phyloP scores from a whole-genome alignment of 2,797 vertebrate genomes.

The Cephalopachus bancanus region DNA sequence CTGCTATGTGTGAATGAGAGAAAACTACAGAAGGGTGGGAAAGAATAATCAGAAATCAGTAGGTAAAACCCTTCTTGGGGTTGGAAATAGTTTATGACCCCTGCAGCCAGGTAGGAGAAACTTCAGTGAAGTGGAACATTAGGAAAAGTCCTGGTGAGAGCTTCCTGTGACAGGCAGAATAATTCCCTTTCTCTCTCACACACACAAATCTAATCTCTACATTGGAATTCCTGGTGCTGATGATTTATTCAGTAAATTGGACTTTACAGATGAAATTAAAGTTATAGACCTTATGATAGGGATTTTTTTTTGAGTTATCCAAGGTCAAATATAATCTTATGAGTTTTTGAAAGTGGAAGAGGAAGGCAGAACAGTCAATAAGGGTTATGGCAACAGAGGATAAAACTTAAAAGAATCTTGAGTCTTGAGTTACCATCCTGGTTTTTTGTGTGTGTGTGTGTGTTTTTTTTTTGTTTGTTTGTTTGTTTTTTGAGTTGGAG shows the following conservation, averaged over 20 bases:
- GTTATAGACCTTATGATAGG: background rate
- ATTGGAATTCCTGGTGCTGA: background rate
- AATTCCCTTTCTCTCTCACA: rapidly evolving
- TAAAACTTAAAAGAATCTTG: background rate
- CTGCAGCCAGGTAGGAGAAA: background rate
- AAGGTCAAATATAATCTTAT: background rate
- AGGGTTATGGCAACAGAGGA: background rate
- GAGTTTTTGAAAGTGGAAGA: background rate
- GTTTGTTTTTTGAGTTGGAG: too few relatives aligned
- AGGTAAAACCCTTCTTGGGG: background rate
- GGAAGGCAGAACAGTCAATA: background rate
- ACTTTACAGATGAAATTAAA: background rate
- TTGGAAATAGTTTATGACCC: background rate
- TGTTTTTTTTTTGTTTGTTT: too few relatives aligned
- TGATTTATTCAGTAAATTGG: background rate
- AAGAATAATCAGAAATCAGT: background rate
- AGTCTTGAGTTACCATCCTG: background rate
- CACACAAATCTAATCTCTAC: background rate
- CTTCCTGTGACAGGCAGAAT: background rate
- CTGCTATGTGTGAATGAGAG: background rate
- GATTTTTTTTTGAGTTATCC: background rate
- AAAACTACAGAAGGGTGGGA: background rate
- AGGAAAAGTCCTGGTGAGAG: background rate
- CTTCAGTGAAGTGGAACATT: background rate
- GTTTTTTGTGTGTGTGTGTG: too few relatives aligned